Evolutionary conservation across 2,888 invertebrate genomes (phyloP).

Genomic region (Apotomis capreana): DNA sequence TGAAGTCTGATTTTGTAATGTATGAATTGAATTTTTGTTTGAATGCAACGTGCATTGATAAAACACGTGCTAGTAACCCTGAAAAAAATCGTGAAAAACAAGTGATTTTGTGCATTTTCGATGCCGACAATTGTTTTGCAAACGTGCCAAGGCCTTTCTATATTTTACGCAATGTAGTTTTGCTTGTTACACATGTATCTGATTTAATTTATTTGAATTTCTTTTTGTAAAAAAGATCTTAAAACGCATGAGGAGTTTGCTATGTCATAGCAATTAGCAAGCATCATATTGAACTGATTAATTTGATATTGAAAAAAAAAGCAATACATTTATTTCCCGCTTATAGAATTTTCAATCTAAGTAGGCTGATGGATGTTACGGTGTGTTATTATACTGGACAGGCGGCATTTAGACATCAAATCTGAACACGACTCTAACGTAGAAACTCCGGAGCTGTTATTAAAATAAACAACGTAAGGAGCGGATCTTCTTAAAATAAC

Average conservation of each 20-base stretch:
- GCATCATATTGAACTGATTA: too few species aligned
- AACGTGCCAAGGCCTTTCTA: conserved; percentile 26
- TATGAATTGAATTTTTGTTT: neutral
- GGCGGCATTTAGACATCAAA: conserved; percentile 25
- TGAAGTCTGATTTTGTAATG: neutral
- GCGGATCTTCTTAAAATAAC: conserved; percentile 37
- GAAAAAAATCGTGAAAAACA: conserved; percentile 6
- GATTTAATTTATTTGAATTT: too few species aligned
- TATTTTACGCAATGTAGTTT: neutral
- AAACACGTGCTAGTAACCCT: conserved; percentile 30
- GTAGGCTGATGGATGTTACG: conserved; percentile 12
- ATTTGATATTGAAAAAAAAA: too few species aligned
- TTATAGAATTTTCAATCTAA: too few species aligned
- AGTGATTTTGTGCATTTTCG: conserved; percentile 2
- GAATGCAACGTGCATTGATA: conserved; percentile 28
- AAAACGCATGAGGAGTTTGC: too few species aligned
- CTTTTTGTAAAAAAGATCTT: too few species aligned
- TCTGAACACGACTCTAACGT: conserved; percentile 19
- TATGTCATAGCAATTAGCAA: too few species aligned
- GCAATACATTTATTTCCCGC: too few species aligned
- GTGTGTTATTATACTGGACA: conserved; percentile 23
- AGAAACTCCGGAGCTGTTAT: conserved; percentile 27
- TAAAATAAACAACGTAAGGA: conserved; percentile 38
- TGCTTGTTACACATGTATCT: neutral
- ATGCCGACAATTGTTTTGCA: conserved; percentile 8